Evolutionary conservation across 1,140 invertebrate genomes (phyloP), one percentile per base, ranked within the genome.

Genomic region (Orchesella cincta): DNA sequence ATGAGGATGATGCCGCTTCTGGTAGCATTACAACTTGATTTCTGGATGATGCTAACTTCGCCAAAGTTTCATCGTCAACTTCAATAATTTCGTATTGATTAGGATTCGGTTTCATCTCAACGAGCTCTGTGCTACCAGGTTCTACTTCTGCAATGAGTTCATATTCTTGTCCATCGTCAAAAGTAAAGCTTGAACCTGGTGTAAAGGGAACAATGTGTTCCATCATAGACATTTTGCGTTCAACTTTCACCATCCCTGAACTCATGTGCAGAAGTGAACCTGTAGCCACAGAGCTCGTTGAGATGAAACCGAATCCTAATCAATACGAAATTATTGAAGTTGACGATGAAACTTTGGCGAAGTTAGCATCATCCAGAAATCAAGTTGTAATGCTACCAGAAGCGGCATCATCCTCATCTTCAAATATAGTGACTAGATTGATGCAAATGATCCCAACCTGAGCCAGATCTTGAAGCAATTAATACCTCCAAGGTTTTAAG

Each of bases 81-180:
- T 81, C 77, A 54, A 81, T 81, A 3, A 81, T 81, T 80, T 81
- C 74, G 54, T 73, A 62, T 29, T 72, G 54, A 12, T 54, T 28
- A 29, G 64, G 51, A 29, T 29, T 67, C 33, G 62, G 26, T 23
- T 67, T 67, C 62, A 67, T 67, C 75, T 80, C 76, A 1, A 81
- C 57, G 1, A 81, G 31, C 76, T 81, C 78, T n/a, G n/a, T n/a
- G 5, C 74, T 29, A n/a, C 2, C 51, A 2, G 71, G 34, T 35
- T 80, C 81, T 1, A 76, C 75, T 67, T 81, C 81, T 67, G 78
- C 81, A 73, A 81, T 79, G n/a, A 81, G 64, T 57, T 81, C 81
- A 64, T 81, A 81, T 28, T 79, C 79, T 76, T 81, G 78, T 0
- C 81, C 81, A 57, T 81, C 81, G 26, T 75, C 81, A n/a, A 81